Percentiles rank a stretch among this genome's conserved stretches.
phyloP scores from a whole-genome alignment of 1,140 invertebrate genomes.

The Aphelenchoides fujianensis region DNA sequence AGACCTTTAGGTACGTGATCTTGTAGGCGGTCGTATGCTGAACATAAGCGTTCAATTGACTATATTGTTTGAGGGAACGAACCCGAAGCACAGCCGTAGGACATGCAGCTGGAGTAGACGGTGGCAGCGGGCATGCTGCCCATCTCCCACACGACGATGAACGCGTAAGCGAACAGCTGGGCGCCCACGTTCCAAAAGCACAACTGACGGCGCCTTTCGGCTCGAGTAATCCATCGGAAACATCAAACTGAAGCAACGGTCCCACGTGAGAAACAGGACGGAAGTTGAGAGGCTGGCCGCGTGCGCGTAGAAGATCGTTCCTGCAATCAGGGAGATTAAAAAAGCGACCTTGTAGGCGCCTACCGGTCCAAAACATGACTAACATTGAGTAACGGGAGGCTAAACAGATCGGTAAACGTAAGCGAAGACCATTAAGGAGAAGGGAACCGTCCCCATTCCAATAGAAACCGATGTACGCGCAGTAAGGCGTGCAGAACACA shows the following conservation, averaged over 20 bases:
- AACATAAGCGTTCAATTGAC: too few species aligned
- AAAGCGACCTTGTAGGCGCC: background rate
- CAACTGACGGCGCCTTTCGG: background rate
- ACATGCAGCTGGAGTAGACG: background rate
- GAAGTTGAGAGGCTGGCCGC: background rate
- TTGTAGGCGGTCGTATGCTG: slow-evolving; percentile 7
- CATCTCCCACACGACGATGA: slow-evolving; percentile 6
- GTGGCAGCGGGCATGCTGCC: background rate
- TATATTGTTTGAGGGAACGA: too few species aligned
- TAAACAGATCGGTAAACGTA: too few species aligned
- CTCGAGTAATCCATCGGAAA: background rate
- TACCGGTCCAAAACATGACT: background rate
- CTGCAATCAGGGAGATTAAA: background rate
- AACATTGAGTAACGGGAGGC: background rate
- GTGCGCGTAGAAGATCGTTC: slow-evolving; percentile 7
- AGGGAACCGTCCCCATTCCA: too few species aligned
- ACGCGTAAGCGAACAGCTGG: background rate
- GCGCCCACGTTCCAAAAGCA: background rate
- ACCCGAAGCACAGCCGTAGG: background rate
- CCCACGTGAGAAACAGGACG: background rate
- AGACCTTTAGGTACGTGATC: slow-evolving; percentile 7
- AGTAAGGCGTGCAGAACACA: background rate
- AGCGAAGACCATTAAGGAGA: too few species aligned
- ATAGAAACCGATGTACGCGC: background rate
- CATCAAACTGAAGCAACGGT: background rate